These are phyloP conservation scores for Cerceris ruficornis DNA, from an alignment of 2,888 invertebrate species.

Conservation along the genomic window DNA sequence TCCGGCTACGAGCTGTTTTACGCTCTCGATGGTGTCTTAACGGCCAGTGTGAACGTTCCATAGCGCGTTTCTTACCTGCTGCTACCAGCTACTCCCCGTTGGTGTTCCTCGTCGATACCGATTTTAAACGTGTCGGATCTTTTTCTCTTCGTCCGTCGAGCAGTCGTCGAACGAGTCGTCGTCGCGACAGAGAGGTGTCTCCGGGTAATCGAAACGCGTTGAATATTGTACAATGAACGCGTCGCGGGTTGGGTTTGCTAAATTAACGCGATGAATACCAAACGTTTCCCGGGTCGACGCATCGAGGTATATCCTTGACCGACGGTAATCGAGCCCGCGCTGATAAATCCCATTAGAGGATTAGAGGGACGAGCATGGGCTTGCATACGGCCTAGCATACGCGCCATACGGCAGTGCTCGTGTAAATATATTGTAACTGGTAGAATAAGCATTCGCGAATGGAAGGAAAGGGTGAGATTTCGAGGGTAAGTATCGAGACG, in stretches of 20 bases:
- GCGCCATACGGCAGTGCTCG: constrained; percentile 32
- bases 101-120: neutral
- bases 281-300: constrained; percentile 58
- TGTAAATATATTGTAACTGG: constrained; percentile 66
- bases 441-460: constrained; percentile 47
- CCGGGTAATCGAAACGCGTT: no score
- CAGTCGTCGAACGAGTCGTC: no score
- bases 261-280: constrained; percentile 74
- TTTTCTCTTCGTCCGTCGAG: no score
- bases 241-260: constrained; percentile 49
- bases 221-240: neutral
- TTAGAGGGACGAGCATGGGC: constrained; percentile 72
- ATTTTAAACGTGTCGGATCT: neutral
- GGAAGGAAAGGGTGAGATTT: constrained; percentile 11
- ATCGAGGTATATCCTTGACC: constrained; percentile 74
- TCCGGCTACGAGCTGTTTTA: constrained; percentile 33
- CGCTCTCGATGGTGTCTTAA: constrained; percentile 37
- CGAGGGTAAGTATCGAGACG: constrained; percentile 26
- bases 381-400: constrained; percentile 54
- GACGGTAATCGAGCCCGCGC: constrained; percentile 80
- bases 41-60: constrained; percentile 8
- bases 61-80: neutral
- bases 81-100: neutral
- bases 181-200: no score
- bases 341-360: constrained; percentile 81